phyloP scores from a whole-genome alignment of 1,140 invertebrate genomes.

The Harpegnathos saltator region DNA sequence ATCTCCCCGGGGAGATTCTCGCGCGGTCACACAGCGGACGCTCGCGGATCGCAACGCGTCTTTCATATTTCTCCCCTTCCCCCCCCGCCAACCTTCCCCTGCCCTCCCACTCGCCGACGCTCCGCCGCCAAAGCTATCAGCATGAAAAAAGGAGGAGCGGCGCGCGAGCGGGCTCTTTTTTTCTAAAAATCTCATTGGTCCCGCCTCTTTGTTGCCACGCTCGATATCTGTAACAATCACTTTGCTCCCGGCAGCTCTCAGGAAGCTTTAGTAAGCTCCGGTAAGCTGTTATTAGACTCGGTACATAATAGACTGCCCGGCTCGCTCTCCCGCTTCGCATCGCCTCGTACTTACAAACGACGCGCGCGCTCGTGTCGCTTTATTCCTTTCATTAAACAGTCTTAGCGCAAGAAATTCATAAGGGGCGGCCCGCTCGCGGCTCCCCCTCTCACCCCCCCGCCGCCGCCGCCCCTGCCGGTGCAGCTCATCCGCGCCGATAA shows the following conservation, averaged over 20 bases:
- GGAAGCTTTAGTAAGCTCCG: constrained; percentile 47
- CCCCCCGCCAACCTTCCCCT: too few relatives aligned
- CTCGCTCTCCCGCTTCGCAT: constrained; percentile 30
- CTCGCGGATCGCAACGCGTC: background rate
- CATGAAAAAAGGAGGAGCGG: background rate
- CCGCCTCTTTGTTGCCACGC: constrained; percentile 10
- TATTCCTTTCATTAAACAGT: constrained; percentile 57
- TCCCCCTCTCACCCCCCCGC: constrained; percentile 35
- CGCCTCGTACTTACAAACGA: constrained; percentile 28
- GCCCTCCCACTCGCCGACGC: too few relatives aligned
- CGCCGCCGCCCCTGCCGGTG: too few relatives aligned
- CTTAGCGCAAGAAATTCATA: constrained; percentile 46
- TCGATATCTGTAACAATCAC: constrained; percentile 55
- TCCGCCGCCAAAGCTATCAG: constrained; percentile 2
- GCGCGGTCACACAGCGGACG: background rate
- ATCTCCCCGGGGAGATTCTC: constrained; percentile 2
- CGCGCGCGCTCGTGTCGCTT: background rate
- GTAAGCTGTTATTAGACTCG: constrained; percentile 56
- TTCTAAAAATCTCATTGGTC: constrained; percentile 32
- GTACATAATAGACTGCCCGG: constrained; percentile 43
- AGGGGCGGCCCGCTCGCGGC: background rate
- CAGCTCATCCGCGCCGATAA: constrained; percentile 34
- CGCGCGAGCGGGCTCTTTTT: background rate
- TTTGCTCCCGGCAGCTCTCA: constrained; percentile 40
- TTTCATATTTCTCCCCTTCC: too few relatives aligned